Evolutionary conservation across 2,113 vertebrate genomes (phyloP).

Genomic region (Myotis yumanensis): DNA sequence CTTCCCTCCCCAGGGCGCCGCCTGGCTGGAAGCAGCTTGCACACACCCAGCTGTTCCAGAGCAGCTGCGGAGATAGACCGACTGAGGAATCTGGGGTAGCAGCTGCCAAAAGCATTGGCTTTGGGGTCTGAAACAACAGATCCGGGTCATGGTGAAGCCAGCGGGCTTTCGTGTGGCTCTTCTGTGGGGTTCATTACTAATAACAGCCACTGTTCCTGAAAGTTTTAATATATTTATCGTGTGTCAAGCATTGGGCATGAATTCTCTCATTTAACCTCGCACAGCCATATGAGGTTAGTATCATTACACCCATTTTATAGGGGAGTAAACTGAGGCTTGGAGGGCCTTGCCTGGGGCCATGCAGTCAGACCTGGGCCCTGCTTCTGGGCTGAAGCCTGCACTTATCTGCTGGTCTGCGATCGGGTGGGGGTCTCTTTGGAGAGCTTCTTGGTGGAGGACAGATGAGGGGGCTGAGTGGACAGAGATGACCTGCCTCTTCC

Average conservation of each 20-base stretch:
- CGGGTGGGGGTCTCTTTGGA: background rate
- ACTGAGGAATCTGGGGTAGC: background rate
- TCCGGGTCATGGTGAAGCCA: background rate
- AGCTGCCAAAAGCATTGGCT: background rate
- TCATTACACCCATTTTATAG: background rate
- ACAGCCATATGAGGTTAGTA: background rate
- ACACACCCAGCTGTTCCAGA: background rate
- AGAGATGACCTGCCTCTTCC: background rate
- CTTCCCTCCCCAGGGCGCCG: background rate
- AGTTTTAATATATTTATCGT: background rate
- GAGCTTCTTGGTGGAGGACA: background rate
- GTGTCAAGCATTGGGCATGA: background rate
- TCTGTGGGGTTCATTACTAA: too few relatives aligned
- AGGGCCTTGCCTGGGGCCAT: background rate
- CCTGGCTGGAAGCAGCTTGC: background rate
- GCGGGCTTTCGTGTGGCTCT: rapidly evolving
- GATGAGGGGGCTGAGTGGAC: background rate
- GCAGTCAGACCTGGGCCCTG: background rate
- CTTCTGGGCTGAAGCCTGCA: background rate
- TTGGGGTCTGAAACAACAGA: background rate
- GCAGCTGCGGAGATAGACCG: background rate
- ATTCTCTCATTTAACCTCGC: background rate
- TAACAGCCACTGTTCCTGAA: background rate
- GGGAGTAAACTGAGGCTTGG: background rate
- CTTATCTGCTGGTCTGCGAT: background rate